A percentile compares a stretch with the other conserved stretches of the same genome.
These are phyloP conservation scores for Caenorhabditis zanzibari DNA, from an alignment of 2,888 invertebrate genomes.

Conservation along the genomic window DNA sequence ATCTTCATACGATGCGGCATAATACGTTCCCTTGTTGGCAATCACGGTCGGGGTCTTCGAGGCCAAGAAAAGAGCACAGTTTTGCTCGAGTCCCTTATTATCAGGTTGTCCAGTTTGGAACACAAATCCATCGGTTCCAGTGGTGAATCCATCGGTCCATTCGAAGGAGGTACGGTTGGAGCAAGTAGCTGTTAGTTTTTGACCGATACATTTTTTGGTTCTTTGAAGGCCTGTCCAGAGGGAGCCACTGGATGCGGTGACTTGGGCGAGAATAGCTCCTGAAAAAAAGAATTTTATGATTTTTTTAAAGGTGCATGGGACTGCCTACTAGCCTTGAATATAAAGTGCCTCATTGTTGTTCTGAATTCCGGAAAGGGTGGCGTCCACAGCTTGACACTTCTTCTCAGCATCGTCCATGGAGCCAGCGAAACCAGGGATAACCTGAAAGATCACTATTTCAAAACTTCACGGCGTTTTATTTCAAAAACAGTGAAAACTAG, in stretches of 20 bases:
- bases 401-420: slow-evolving; percentile 7
- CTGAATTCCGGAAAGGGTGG: slow-evolving; percentile 37
- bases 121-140: slow-evolving; percentile 21
- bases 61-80: slow-evolving; percentile 35
- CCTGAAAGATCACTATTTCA: slow-evolving; percentile 2
- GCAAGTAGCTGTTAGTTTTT: slow-evolving; percentile 14
- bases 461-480: no score
- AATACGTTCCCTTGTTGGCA: not conserved
- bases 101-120: slow-evolving; percentile 22
- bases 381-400: slow-evolving; percentile 11
- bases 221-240: slow-evolving; percentile 19
- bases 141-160: slow-evolving; percentile 31
- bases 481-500: no score
- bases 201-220: not conserved
- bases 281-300: no score
- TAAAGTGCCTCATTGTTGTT: not conserved
- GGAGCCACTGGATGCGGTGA: slow-evolving; percentile 4
- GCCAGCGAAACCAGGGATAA: not conserved
- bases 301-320: no score
- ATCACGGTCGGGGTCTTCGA: slow-evolving; percentile 7
- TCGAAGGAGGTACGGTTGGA: slow-evolving; percentile 20
- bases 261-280: slow-evolving; percentile 17
- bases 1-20: slow-evolving; percentile 11
- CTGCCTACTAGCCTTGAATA: not conserved
- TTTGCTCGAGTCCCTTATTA: slow-evolving; percentile 10